Percentiles rank a stretch among this genome's conserved stretches.
Conservation (phyloP, 37 sponge, comb jelly and placozoan genomes). For the Theonella swinhoei region DNA sequence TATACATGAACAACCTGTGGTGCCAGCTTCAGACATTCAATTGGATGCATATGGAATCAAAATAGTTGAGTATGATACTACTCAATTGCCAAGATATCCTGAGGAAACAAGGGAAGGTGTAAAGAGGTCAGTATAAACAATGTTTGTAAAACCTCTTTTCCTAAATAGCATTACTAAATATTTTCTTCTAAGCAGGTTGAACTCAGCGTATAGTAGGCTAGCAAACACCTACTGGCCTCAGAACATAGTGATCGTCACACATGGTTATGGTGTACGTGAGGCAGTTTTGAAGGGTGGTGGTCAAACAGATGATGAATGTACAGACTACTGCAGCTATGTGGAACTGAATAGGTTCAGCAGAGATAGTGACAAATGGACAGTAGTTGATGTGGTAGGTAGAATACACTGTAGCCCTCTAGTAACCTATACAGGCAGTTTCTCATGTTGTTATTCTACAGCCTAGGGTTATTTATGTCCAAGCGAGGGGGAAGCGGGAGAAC, state of each 20-base stretch:
- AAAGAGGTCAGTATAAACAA: constrained; percentile 44
- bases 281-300: constrained; percentile 11
- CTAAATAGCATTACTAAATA: too few relatives aligned
- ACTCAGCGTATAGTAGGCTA: constrained; percentile 23
- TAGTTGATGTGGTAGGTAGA: too few relatives aligned
- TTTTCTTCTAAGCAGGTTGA: too few relatives aligned
- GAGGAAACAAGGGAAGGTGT: constrained; percentile 23
- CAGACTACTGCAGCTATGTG: constrained; percentile 55
- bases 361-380: constrained; percentile 11
- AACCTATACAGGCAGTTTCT: too few relatives aligned
- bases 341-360: constrained; percentile 27
- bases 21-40: constrained; percentile 26
- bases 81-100: constrained; percentile 43
- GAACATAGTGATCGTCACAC: constrained; percentile 52
- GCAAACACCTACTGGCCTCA: constrained; percentile 57
- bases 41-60: constrained; percentile 7
- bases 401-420: too few relatives aligned
- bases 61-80: not conserved
- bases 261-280: constrained; percentile 48
- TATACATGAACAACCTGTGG: constrained; percentile 34
- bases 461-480: too few relatives aligned
- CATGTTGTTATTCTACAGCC: too few relatives aligned
- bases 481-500: too few relatives aligned
- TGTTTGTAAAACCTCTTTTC: too few relatives aligned
- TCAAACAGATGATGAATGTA: not conserved